A percentile compares a stretch with the other conserved stretches of the same genome.
Evolutionary conservation across 1,140 invertebrate species (phyloP).

Genomic region (Cheumatopsyche charites): DNA sequence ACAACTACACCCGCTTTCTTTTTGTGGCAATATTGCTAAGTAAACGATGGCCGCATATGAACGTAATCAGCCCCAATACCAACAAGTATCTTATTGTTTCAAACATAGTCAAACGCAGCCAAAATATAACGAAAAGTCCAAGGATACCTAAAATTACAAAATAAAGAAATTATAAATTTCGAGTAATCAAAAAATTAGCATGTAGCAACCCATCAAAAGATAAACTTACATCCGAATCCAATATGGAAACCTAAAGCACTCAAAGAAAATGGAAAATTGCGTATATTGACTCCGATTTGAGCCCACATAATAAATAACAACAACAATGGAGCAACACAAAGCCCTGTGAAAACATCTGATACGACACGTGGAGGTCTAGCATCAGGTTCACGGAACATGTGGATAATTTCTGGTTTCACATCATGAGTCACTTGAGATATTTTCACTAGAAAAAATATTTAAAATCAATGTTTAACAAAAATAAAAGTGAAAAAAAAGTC

Average conservation of each 20-base stretch:
- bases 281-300: conserved; percentile 87
- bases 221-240: conserved; percentile 66
- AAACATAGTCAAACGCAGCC: conserved; percentile 95
- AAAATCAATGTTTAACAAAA: background rate
- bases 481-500: background rate
- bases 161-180: background rate
- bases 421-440: conserved; percentile 53
- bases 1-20: conserved; percentile 51
- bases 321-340: conserved; percentile 82
- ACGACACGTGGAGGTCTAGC: conserved; percentile 84
- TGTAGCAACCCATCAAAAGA: too few species aligned
- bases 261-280: conserved; percentile 78
- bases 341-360: conserved; percentile 87
- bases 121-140: conserved; percentile 86
- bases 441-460: conserved; percentile 15
- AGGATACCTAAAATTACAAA: conserved; percentile 73
- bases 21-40: conserved; percentile 73
- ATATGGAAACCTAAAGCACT: conserved; percentile 87
- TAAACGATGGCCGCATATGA: conserved; percentile 90
- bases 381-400: conserved; percentile 92
- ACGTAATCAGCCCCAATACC: conserved; percentile 82
- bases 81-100: conserved; percentile 89
- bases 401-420: conserved; percentile 86
- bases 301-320: conserved; percentile 87
- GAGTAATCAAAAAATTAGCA: too few species aligned